Conservation (phyloP, 2,113 vertebrate genomes). For the Nycticorax nycticorax region DNA sequence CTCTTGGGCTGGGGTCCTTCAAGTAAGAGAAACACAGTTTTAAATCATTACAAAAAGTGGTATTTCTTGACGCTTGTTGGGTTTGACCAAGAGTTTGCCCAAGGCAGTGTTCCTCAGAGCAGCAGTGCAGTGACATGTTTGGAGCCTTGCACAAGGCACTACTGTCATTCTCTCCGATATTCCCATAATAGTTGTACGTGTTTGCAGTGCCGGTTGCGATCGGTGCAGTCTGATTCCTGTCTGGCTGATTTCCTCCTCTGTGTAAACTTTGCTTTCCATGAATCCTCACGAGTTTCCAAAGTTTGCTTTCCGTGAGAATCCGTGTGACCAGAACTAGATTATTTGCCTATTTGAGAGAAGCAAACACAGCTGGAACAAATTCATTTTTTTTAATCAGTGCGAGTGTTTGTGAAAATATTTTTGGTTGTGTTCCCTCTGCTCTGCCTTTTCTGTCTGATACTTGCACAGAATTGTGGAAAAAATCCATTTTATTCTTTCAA, state of each 20-base stretch:
- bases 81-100: neutral
- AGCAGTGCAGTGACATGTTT: neutral
- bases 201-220: neutral
- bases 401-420: neutral
- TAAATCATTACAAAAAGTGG: neutral
- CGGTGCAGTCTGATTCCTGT: neutral
- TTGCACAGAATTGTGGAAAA: neutral
- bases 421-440: neutral
- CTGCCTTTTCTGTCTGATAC: neutral
- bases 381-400: neutral
- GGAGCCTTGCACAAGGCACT: neutral
- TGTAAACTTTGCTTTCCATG: conserved; percentile 22
- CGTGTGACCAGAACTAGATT: neutral
- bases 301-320: neutral
- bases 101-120: neutral
- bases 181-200: neutral
- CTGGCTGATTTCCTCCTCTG: conserved; percentile 14
- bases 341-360: conserved; percentile 3
- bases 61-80: neutral
- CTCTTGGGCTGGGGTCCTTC: neutral
- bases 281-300: neutral
- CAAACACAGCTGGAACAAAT: conserved; percentile 19
- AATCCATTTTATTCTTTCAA: neutral
- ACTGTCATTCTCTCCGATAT: neutral
- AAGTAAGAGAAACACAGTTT: neutral